Conservation (phyloP, 1,140 invertebrate species). For the Heterodera carotae region DNA sequence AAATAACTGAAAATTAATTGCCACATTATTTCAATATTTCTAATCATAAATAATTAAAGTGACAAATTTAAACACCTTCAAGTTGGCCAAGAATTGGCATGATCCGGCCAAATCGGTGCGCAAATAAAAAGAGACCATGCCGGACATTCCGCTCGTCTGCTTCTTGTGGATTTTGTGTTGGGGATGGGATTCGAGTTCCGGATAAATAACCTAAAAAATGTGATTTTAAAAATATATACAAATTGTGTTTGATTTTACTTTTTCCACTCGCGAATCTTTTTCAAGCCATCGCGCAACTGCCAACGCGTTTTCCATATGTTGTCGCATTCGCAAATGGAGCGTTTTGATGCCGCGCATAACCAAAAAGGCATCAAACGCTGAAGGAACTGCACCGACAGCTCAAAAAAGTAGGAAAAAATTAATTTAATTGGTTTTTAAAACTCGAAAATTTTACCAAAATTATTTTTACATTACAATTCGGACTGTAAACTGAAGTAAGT, state of each 20-base stretch:
- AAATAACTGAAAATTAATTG: slow-evolving; percentile 63
- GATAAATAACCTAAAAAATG: slow-evolving; percentile 70
- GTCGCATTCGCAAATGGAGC: slow-evolving; percentile 83
- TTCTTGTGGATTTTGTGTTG: slow-evolving; percentile 80
- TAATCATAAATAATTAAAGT: no score
- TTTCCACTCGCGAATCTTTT: slow-evolving; percentile 76
- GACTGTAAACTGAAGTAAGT: no score
- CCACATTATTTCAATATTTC: background rate
- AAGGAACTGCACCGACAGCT: slow-evolving; percentile 82
- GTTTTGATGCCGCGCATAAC: slow-evolving; percentile 94
- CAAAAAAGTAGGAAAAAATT: slow-evolving; percentile 6
- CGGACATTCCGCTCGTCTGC: slow-evolving; percentile 72
- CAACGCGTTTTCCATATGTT: slow-evolving; percentile 79
- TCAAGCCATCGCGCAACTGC: slow-evolving; percentile 76
- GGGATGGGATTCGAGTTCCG: slow-evolving; percentile 85
- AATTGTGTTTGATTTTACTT: slow-evolving; percentile 56
- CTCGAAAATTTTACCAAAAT: no score
- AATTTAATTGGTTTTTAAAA: no score
- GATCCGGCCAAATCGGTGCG: slow-evolving; percentile 76
- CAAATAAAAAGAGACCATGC: slow-evolving; percentile 87
- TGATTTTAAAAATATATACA: no score
- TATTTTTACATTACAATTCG: no score
- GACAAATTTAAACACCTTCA: slow-evolving; percentile 53
- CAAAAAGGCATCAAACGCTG: slow-evolving; percentile 91
- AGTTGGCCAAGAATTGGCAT: slow-evolving; percentile 73